Conservation (phyloP, 64 coral and sea anemone species). For the Montipora sp. region DNA sequence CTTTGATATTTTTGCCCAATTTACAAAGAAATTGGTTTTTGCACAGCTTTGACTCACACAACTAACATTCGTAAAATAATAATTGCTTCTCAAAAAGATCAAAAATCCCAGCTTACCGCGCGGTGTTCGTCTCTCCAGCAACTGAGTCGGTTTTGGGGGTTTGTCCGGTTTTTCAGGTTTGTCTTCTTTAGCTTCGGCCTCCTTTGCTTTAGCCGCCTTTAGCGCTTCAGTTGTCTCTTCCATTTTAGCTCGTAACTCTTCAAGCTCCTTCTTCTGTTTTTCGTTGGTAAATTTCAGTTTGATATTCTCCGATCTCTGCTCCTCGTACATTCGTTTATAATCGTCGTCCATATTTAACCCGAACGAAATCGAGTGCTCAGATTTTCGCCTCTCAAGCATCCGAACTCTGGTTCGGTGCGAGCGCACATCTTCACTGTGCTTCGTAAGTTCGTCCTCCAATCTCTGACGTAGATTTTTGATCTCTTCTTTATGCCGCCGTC, state of each 20-base stretch:
- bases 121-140: neutral
- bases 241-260: neutral
- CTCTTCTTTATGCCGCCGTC: slow-evolving; percentile 90
- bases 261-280: slow-evolving; percentile 30
- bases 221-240: neutral
- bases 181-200: neutral
- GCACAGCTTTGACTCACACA: too few relatives aligned
- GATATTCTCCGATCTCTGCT: slow-evolving; percentile 80
- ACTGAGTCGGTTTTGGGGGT: neutral
- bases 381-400: slow-evolving; percentile 47
- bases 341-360: slow-evolving; percentile 64
- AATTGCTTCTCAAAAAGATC: too few relatives aligned
- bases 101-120: neutral
- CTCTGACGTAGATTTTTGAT: slow-evolving; percentile 76
- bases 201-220: neutral
- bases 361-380: slow-evolving; percentile 19
- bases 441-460: slow-evolving; percentile 82
- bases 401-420: slow-evolving; percentile 61
- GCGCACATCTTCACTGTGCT: slow-evolving; percentile 73
- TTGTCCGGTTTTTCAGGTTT: neutral
- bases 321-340: slow-evolving; percentile 75
- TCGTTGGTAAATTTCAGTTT: slow-evolving; percentile 72
- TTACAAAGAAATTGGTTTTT: too few relatives aligned
- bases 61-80: neutral
- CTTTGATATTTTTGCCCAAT: too few relatives aligned